phyloP scores from a whole-genome alignment of 2,888 invertebrate species.

The Icerya purchasi region DNA sequence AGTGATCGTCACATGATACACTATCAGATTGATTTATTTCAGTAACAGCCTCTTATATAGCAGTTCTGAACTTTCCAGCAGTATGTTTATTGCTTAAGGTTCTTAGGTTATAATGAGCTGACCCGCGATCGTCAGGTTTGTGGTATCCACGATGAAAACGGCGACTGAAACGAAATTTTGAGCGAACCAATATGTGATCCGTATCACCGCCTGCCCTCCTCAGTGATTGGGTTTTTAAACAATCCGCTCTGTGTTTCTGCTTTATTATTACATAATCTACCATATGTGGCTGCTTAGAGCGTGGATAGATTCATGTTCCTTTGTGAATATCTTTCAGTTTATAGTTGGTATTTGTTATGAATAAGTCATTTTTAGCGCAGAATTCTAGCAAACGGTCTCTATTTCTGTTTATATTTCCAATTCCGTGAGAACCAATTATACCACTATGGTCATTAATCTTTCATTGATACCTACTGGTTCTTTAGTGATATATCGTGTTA shows the following conservation, averaged over 20 bases:
- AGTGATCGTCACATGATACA: too few species aligned
- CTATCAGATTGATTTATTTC: too few species aligned
- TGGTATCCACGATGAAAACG: too few species aligned
- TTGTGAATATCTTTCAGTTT: neutral
- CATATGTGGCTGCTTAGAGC: neutral
- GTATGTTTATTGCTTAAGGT: too few species aligned
- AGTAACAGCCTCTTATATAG: too few species aligned
- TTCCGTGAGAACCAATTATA: neutral
- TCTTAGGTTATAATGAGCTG: too few species aligned
- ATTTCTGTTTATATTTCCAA: neutral
- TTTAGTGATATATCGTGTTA: neutral
- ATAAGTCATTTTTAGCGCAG: neutral
- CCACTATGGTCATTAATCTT: too few species aligned
- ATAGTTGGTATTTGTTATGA: constrained; percentile 1
- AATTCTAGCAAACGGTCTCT: neutral
- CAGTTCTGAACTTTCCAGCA: too few species aligned
- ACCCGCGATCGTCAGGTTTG: too few species aligned
- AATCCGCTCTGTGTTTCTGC: neutral
- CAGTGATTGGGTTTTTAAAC: neutral
- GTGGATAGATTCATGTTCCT: neutral
- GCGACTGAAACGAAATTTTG: too few species aligned
- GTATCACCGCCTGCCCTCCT: neutral
- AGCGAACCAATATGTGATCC: too few species aligned
- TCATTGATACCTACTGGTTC: neutral
- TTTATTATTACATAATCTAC: neutral